Evolutionary conservation across 1,140 invertebrate species (phyloP).

Genomic region (Drosophila asahinai): DNA sequence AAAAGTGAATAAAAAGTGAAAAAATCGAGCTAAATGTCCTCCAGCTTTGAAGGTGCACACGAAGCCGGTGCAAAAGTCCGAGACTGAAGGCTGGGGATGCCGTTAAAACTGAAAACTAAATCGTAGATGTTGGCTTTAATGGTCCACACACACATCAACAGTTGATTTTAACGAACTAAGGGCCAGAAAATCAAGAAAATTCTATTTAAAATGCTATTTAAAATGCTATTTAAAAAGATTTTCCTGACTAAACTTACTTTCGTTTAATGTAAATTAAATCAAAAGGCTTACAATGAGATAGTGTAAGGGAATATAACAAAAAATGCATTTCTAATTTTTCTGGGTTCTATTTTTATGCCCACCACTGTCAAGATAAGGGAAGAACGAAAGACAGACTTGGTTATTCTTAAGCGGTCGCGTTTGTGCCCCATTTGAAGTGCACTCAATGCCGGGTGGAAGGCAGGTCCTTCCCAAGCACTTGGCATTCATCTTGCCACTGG

Average conservation of each 20-base stretch:
- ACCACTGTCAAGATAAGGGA: background rate
- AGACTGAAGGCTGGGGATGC: slow-evolving; percentile 30
- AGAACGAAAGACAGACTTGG: slow-evolving; percentile 47
- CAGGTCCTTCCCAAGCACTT: slow-evolving; percentile 52
- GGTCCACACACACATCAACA: slow-evolving; percentile 14
- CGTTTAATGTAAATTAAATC: too few relatives aligned
- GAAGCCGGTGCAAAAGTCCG: slow-evolving; percentile 33
- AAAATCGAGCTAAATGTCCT: background rate
- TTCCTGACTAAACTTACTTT: too few relatives aligned
- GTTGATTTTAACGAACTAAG: background rate
- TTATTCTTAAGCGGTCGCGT: slow-evolving; percentile 80
- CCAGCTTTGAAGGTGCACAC: slow-evolving; percentile 21
- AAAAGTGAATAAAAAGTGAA: slow-evolving; percentile 10
- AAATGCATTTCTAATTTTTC: too few relatives aligned
- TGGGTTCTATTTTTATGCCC: background rate
- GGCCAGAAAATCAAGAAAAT: background rate
- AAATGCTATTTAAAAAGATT: too few relatives aligned
- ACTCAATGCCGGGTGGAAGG: slow-evolving; percentile 45
- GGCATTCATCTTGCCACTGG: slow-evolving; percentile 61
- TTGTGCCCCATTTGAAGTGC: slow-evolving; percentile 79
- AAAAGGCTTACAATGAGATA: too few relatives aligned
- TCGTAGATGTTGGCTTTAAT: slow-evolving; percentile 71
- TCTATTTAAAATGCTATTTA: too few relatives aligned
- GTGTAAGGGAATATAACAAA: too few relatives aligned
- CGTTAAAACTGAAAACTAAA: slow-evolving; percentile 72